phyloP scores from a whole-genome alignment of 2,888 invertebrate species.

The Leptothorax acervorum region DNA sequence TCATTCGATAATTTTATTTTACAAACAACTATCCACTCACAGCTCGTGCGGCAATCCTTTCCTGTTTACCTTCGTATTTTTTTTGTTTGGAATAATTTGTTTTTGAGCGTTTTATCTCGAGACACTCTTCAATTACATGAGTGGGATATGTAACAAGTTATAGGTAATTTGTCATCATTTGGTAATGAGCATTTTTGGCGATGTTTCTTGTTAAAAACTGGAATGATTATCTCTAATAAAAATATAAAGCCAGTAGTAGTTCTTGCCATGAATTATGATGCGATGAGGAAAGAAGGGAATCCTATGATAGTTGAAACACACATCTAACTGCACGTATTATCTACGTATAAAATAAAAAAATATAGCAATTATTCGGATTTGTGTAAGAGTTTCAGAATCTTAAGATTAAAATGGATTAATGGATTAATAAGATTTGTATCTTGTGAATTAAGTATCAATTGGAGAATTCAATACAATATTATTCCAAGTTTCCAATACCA shows the following conservation, averaged over 20 bases:
- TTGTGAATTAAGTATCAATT: neutral
- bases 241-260: neutral
- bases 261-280: neutral
- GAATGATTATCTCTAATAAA: neutral
- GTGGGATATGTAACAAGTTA: neutral
- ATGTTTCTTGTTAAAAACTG: neutral
- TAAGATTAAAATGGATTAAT: neutral
- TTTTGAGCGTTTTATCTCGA: neutral
- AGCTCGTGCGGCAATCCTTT: neutral
- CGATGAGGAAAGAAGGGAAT: neutral
- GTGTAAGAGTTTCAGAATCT: neutral
- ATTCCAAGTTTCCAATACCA: neutral
- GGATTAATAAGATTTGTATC: neutral
- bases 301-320: neutral
- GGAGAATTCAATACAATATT: neutral
- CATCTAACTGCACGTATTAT: neutral
- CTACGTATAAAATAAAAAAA: neutral
- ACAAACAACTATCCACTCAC: slow-evolving; percentile 11
- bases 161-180: neutral
- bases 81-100: neutral
- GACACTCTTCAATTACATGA: neutral
- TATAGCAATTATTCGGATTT: neutral
- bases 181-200: neutral
- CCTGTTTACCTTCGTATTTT: neutral
- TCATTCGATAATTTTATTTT: slow-evolving; percentile 57